These are phyloP conservation scores for Plotosus lineatus DNA, from an alignment of 2,113 vertebrate genomes.

Conservation along the genomic window DNA sequence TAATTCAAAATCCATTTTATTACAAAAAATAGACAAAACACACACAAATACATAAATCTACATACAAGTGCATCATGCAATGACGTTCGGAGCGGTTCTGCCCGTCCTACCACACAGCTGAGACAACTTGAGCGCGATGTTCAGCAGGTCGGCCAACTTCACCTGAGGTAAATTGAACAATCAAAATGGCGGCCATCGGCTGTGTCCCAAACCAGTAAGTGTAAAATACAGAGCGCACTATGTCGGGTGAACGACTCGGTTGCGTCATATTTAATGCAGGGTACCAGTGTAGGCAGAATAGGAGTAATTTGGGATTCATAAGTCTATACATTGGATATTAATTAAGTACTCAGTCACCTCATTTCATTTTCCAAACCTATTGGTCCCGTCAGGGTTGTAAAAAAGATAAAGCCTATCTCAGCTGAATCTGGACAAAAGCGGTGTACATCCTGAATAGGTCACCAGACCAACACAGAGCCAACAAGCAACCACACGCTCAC, in stretches of 20 bases:
- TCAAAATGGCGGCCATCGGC: neutral
- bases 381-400: no score
- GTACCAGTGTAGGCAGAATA: neutral
- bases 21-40: neutral
- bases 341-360: no score
- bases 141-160: conserved; percentile 87
- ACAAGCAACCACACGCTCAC: no score
- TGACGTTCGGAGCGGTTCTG: conserved; percentile 83
- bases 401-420: no score
- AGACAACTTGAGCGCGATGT: conserved; percentile 89
- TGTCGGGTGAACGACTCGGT: neutral
- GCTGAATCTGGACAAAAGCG: no score
- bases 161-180: conserved; percentile 70
- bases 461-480: no score
- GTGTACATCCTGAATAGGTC: no score
- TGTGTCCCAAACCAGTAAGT: neutral
- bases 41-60: neutral
- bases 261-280: neutral
- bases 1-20: conserved; percentile 28
- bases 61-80: no score
- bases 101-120: conserved; percentile 86
- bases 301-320: neutral
- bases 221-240: neutral
- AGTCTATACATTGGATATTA: no score
- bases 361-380: no score